Evolutionary conservation across 2,113 vertebrate species (phyloP).

Genomic region (Malurus elegans): DNA sequence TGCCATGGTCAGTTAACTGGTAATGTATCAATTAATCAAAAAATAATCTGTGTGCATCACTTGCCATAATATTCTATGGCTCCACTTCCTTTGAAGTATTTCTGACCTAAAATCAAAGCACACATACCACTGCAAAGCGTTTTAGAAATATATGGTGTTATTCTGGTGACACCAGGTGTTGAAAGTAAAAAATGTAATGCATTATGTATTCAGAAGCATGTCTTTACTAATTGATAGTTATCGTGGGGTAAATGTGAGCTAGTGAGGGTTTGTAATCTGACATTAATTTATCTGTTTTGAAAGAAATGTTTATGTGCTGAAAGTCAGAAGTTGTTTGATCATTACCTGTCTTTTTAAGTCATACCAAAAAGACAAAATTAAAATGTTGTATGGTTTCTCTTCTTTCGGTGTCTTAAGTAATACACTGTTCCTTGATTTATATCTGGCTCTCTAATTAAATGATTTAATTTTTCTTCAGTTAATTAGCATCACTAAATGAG

Average conservation of each 20-base stretch:
- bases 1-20: not conserved
- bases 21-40: not conserved
- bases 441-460: not conserved
- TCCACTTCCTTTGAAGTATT: not conserved
- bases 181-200: conserved; percentile 58
- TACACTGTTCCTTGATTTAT: not conserved
- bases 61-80: not conserved
- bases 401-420: not conserved
- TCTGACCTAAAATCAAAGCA: not conserved
- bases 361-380: not conserved
- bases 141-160: not conserved
- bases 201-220: conserved; percentile 25
- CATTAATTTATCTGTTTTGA: not conserved
- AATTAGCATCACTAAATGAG: not conserved
- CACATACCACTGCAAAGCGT: not conserved
- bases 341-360: not conserved
- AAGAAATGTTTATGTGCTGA: not conserved
- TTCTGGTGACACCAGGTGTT: conserved; percentile 71
- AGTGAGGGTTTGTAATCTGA: not conserved
- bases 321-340: not conserved
- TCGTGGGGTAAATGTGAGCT: not conserved
- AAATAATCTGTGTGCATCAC: not conserved
- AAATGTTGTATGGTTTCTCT: not conserved
- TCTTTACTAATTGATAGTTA: conserved; percentile 20
- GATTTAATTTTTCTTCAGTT: not conserved